These are phyloP conservation scores for Anastatus disparis DNA, from an alignment of 1,140 invertebrate genomes.

Conservation along the genomic window DNA sequence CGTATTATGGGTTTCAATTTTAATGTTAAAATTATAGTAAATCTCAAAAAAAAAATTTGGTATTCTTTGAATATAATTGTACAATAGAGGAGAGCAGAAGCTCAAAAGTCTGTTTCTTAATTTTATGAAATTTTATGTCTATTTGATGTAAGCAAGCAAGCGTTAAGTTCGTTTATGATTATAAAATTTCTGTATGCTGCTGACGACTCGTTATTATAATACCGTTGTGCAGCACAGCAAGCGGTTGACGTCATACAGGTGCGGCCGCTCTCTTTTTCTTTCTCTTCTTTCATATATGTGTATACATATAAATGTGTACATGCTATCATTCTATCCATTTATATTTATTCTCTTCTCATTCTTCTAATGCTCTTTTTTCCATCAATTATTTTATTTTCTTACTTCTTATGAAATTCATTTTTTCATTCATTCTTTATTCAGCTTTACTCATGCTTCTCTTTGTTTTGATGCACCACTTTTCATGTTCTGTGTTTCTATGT, in stretches of 20 bases:
- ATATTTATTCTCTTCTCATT: neutral
- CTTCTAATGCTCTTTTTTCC: neutral
- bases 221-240: no score
- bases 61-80: no score
- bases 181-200: neutral
- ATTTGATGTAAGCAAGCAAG: no score
- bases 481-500: no score
- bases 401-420: neutral
- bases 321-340: neutral
- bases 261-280: conserved; percentile 10
- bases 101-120: no score
- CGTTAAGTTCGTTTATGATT: conserved; percentile 19
- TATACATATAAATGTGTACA: no score
- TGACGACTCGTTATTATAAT: neutral
- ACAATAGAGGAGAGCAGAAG: no score
- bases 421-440: neutral
- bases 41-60: no score
- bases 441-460: neutral
- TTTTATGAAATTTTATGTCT: no score
- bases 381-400: neutral
- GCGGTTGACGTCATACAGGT: conserved; percentile 31
- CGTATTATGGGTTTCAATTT: no score
- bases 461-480: neutral
- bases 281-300: neutral
- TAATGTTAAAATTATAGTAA: no score